Evolutionary conservation across 2,113 vertebrate genomes (phyloP).

Genomic region (Cyprinus carpio): DNA sequence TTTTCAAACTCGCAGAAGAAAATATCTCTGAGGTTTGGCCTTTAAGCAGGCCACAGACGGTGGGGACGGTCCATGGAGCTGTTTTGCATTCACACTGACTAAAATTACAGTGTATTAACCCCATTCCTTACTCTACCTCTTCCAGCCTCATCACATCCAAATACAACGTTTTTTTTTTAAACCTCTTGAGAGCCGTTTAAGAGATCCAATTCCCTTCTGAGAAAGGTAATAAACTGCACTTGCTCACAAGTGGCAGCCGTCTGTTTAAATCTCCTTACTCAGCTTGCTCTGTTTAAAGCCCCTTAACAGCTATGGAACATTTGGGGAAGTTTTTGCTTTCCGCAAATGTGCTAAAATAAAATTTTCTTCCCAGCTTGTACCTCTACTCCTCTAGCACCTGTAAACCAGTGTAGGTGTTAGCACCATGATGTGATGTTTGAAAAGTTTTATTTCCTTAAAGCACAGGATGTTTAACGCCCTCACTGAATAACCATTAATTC

Average conservation of each 20-base stretch:
- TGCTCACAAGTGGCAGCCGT: neutral
- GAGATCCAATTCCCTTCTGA: neutral
- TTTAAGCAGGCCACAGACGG: conserved; percentile 29
- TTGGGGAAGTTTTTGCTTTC: neutral
- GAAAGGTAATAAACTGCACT: conserved; percentile 9
- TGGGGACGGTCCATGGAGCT: neutral
- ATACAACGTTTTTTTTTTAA: neutral
- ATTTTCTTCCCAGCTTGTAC: neutral
- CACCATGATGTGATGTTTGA: conserved; percentile 3
- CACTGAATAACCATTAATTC: neutral
- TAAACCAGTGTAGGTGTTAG: neutral
- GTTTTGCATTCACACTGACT: conserved; percentile 13
- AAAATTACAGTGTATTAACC: neutral
- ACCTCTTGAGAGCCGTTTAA: neutral
- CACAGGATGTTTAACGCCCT: conserved; percentile 28
- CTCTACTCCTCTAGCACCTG: neutral
- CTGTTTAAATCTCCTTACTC: conserved; percentile 1
- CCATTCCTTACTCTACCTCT: neutral
- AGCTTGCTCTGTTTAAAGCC: neutral
- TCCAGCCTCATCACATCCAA: neutral
- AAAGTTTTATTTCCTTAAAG: conserved; percentile 4
- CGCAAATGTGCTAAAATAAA: neutral
- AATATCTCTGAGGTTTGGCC: conserved; percentile 43
- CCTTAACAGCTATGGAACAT: conserved; percentile 8
- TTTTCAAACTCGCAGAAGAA: neutral